These are phyloP conservation scores for Zophobas morio DNA, from an alignment of 1,140 invertebrate species.

Conservation along the genomic window DNA sequence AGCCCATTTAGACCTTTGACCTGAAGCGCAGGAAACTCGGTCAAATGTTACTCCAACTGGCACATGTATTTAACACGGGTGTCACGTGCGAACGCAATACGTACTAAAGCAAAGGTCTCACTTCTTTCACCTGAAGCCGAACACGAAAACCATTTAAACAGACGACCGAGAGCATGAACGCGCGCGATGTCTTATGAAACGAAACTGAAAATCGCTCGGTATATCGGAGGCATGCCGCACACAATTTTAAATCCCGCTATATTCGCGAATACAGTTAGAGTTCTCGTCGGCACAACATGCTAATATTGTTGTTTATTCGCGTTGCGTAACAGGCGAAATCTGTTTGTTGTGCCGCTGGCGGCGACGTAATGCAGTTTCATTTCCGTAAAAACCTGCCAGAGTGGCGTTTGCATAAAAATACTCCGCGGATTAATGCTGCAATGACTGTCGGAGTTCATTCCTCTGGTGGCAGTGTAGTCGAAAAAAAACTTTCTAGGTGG, in stretches of 20 bases:
- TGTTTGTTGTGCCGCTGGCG: conserved; percentile 5
- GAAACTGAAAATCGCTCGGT: conserved; percentile 33
- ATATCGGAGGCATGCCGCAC: conserved; percentile 23
- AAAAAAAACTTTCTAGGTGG: too few relatives aligned
- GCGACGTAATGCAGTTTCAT: conserved; percentile 13
- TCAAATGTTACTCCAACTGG: conserved; percentile 13
- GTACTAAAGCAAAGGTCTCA: neutral
- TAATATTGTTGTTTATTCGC: conserved; percentile 25
- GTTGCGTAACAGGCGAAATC: conserved; percentile 14
- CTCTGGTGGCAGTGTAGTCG: too few relatives aligned
- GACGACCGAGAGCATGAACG: conserved; percentile 21
- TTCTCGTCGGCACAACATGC: conserved; percentile 21
- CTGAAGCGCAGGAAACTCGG: neutral
- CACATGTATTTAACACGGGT: conserved; percentile 2
- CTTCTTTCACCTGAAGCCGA: conserved; percentile 9
- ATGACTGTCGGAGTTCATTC: too few relatives aligned
- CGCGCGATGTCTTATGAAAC: conserved; percentile 20
- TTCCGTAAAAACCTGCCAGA: conserved; percentile 18
- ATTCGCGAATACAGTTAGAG: conserved; percentile 29
- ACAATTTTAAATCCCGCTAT: conserved; percentile 41
- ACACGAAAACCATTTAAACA: conserved; percentile 20
- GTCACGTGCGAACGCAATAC: conserved; percentile 5
- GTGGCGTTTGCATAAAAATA: neutral
- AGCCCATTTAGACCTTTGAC: conserved; percentile 48
- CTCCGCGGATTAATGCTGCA: too few relatives aligned